Conservation (phyloP, 2,888 invertebrate genomes). For the Margaritifera margaritifera region DNA sequence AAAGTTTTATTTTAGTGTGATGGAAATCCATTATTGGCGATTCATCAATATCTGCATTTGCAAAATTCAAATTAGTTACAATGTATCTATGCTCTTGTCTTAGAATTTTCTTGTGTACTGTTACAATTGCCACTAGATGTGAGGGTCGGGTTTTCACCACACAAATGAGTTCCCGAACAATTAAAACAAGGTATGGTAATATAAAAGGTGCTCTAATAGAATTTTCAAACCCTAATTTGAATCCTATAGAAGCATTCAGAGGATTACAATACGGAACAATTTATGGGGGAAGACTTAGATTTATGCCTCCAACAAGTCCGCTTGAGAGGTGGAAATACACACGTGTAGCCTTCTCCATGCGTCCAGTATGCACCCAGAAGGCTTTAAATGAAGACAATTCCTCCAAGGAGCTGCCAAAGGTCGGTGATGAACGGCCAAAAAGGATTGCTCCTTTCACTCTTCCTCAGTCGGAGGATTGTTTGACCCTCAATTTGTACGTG, state of each 20-base stretch:
- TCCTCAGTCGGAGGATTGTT: constrained; percentile 97
- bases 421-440: constrained; percentile 89
- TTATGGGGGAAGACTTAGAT: constrained; percentile 88
- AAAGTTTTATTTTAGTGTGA: too few species aligned
- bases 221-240: constrained; percentile 38
- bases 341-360: constrained; percentile 78
- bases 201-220: constrained; percentile 79
- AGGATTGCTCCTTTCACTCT: constrained; percentile 80
- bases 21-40: too few species aligned
- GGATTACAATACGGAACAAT: constrained; percentile 95
- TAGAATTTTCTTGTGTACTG: too few species aligned
- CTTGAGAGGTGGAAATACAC: constrained; percentile 88
- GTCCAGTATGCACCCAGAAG: constrained; percentile 91
- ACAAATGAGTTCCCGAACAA: constrained; percentile 74
- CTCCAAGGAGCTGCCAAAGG: constrained; percentile 84
- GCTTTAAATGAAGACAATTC: constrained; percentile 84
- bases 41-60: too few species aligned
- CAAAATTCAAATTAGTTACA: too few species aligned
- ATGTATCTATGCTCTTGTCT: too few species aligned
- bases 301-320: constrained; percentile 96
- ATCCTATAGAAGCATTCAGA: constrained; percentile 88
- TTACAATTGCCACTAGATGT: too few species aligned
- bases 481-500: constrained; percentile 95
- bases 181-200: constrained; percentile 88
- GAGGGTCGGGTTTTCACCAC: neutral